phyloP scores from a whole-genome alignment of 2,888 invertebrate genomes.

The Lydus trimaculatus region DNA sequence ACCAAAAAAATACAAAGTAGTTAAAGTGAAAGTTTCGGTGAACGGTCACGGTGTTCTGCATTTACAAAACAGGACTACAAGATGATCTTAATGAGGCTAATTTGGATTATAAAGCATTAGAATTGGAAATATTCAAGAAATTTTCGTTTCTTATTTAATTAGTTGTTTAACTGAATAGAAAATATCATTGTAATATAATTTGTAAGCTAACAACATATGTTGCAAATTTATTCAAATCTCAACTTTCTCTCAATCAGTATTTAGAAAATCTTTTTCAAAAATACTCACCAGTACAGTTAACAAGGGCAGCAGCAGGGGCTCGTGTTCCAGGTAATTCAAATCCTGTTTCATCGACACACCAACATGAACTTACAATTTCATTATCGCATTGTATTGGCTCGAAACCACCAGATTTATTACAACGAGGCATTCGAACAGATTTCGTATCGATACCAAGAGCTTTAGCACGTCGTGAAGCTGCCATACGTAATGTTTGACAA shows the following conservation, averaged over 20 bases:
- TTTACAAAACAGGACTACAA: not conserved
- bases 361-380: conserved; percentile 76
- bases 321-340: conserved; percentile 80
- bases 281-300: conserved; percentile 71
- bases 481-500: conserved; percentile 73
- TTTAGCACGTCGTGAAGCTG: conserved; percentile 69
- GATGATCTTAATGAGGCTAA: not conserved
- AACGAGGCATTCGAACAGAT: conserved; percentile 71
- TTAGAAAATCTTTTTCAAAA: not conserved
- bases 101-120: not conserved
- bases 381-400: conserved; percentile 81
- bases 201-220: not conserved
- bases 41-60: conserved; percentile 1
- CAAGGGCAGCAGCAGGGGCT: conserved; percentile 68
- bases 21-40: not conserved
- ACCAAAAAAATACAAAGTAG: not conserved
- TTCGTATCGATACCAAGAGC: conserved; percentile 63
- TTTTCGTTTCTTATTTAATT: not conserved
- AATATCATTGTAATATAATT: not conserved
- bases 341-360: conserved; percentile 85
- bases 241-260: not conserved
- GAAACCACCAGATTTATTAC: conserved; percentile 76
- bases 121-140: not conserved
- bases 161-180: not conserved
- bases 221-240: not conserved